phyloP scores from a whole-genome alignment of 1,140 invertebrate genomes.

The Diorhabda carinulata region DNA sequence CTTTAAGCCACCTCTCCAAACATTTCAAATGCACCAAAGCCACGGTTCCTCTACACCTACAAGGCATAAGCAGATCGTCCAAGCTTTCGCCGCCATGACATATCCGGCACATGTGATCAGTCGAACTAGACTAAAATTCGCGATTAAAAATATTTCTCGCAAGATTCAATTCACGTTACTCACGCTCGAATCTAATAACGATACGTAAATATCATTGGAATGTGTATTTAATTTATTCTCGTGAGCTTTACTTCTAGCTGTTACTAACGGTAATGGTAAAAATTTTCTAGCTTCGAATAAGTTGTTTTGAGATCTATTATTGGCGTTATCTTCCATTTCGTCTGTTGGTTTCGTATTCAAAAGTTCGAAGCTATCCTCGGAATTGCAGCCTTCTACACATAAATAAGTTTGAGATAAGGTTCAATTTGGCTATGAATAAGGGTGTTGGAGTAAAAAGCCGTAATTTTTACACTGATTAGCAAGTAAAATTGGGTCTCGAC shows the following conservation, averaged over 20 bases:
- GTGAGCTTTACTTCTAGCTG: slow-evolving; percentile 36
- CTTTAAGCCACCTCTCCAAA: slow-evolving; percentile 66
- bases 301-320: neutral
- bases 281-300: slow-evolving; percentile 24
- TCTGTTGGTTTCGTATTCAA: neutral
- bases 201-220: slow-evolving; percentile 35
- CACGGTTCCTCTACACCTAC: slow-evolving; percentile 55
- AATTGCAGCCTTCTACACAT: neutral
- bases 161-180: slow-evolving; percentile 6
- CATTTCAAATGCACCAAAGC: slow-evolving; percentile 64
- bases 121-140: slow-evolving; percentile 19
- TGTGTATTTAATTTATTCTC: slow-evolving; percentile 32
- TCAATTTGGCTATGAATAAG: too few species aligned
- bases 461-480: too few species aligned
- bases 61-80: slow-evolving; percentile 43
- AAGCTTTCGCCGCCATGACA: slow-evolving; percentile 45
- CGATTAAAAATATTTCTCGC: too few species aligned
- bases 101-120: slow-evolving; percentile 41
- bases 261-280: slow-evolving; percentile 31
- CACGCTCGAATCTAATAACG: slow-evolving; percentile 32
- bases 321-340: neutral
- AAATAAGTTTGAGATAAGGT: too few species aligned
- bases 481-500: too few species aligned
- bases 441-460: too few species aligned
- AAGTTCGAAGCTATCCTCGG: slow-evolving; percentile 9